phyloP scores from a whole-genome alignment of 2,113 vertebrate genomes.

The Nannobrachium achirus region DNA sequence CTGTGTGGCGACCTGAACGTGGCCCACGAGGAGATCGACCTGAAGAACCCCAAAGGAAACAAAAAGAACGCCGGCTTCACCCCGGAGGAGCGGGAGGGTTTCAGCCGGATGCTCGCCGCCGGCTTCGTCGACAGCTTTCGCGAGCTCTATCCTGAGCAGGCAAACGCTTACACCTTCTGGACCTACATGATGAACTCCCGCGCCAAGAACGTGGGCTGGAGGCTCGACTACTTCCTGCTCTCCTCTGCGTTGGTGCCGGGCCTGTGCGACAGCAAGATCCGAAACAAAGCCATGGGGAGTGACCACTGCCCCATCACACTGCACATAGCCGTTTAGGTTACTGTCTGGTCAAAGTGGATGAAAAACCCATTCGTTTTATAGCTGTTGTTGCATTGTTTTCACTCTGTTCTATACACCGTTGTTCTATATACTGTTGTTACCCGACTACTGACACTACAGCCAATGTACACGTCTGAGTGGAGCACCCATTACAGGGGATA shows the following conservation, averaged over 20 bases:
- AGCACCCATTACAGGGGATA: neutral
- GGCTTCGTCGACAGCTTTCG: constrained; percentile 89
- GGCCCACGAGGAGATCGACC: constrained; percentile 90
- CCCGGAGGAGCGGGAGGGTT: constrained; percentile 86
- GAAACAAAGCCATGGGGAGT: constrained; percentile 85
- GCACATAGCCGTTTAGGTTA: constrained; percentile 79
- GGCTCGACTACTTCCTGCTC: constrained; percentile 90
- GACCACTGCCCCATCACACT: constrained; percentile 93
- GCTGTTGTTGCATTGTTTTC: neutral
- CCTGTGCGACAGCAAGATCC: constrained; percentile 91
- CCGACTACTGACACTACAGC: neutral
- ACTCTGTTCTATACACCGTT: neutral
- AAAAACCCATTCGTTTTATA: neutral
- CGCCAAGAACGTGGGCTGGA: constrained; percentile 90
- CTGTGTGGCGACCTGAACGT: constrained; percentile 92
- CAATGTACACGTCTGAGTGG: neutral
- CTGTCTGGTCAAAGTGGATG: neutral
- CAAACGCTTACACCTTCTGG: constrained; percentile 91
- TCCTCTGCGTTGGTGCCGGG: constrained; percentile 80
- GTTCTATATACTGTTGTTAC: neutral
- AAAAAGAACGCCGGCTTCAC: constrained; percentile 91
- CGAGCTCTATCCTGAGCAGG: constrained; percentile 84
- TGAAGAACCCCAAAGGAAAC: constrained; percentile 91
- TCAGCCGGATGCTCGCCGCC: constrained; percentile 80
- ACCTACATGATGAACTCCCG: constrained; percentile 93